Conservation (phyloP, 1,140 invertebrate genomes). For the Euglossa dilemma region DNA sequence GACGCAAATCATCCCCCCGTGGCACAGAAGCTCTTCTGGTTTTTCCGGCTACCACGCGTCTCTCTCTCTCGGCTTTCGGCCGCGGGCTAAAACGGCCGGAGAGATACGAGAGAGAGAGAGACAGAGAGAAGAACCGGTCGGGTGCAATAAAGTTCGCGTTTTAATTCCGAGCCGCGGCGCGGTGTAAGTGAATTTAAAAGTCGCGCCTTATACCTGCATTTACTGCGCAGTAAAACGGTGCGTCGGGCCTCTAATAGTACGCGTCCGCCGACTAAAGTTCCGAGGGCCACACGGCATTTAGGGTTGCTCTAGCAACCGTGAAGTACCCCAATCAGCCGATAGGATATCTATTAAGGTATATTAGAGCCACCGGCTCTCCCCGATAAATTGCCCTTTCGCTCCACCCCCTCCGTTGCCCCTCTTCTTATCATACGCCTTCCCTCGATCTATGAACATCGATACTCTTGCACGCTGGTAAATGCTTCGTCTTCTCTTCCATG, state of each 20-base stretch:
- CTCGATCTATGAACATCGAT: conserved; percentile 45
- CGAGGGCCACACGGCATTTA: conserved; percentile 52
- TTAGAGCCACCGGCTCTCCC: conserved; percentile 57
- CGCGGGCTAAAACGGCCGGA: conserved; percentile 2
- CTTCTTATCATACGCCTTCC: conserved; percentile 15
- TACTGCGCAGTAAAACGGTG: conserved; percentile 66
- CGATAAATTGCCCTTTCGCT: conserved; percentile 61
- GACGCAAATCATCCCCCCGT: conserved; percentile 9
- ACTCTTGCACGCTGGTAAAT: neutral
- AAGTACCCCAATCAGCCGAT: conserved; percentile 62
- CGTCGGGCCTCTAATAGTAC: conserved; percentile 61
- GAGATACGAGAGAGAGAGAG: conserved; percentile 39
- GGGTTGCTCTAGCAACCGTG: conserved; percentile 54
- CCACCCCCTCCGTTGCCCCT: conserved; percentile 5
- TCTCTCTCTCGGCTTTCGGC: conserved; percentile 18
- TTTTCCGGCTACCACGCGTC: conserved; percentile 13
- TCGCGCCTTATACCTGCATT: conserved; percentile 69
- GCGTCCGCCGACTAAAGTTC: conserved; percentile 54
- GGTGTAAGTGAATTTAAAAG: conserved; percentile 71
- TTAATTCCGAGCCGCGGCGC: conserved; percentile 60
- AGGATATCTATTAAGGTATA: conserved; percentile 68
- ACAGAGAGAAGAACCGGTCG: conserved; percentile 62
- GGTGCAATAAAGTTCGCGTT: conserved; percentile 67
- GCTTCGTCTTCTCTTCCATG: neutral
- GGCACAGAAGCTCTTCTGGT: conserved; percentile 31